phyloP scores from a whole-genome alignment of 2,113 vertebrate species.

The Okapia johnstoni region DNA sequence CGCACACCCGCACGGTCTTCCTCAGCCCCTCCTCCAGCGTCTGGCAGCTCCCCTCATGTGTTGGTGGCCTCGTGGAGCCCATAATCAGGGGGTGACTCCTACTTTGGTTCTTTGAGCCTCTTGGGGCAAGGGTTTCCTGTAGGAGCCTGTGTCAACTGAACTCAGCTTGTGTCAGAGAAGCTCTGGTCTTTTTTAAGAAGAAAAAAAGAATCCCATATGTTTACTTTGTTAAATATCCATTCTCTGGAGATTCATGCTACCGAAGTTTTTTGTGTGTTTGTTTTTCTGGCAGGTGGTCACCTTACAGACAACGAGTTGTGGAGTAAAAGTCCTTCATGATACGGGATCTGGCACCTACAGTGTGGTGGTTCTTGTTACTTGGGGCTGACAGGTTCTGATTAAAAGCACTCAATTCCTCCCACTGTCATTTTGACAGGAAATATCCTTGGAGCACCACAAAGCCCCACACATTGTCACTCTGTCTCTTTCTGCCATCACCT shows the following conservation, averaged over 20 bases:
- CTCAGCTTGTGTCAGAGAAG: slow-evolving; percentile 10
- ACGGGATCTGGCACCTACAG: fast-evolving
- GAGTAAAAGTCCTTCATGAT: not conserved
- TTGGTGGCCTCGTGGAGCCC: not conserved
- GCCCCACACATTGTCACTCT: not conserved
- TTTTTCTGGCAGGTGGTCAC: not conserved
- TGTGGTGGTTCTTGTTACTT: not conserved
- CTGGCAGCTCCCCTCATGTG: not conserved
- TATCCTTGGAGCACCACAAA: not conserved
- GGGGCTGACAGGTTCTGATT: not conserved
- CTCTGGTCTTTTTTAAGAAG: not conserved
- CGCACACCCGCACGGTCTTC: not conserved
- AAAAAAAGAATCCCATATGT: not conserved
- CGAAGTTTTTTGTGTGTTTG: not conserved
- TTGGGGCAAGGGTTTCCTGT: not conserved
- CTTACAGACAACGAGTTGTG: not conserved
- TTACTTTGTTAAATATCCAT: not conserved
- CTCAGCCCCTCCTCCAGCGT: not conserved
- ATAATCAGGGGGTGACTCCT: not conserved
- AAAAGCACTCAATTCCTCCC: fast-evolving
- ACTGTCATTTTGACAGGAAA: not conserved
- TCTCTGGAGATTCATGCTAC: not conserved
- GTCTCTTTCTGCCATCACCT: not conserved
- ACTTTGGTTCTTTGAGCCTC: not conserved
- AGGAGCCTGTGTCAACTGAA: not conserved